These are phyloP conservation scores for Psococerastis gibbosa DNA, from an alignment of 2,888 invertebrate species.

Conservation along the genomic window DNA sequence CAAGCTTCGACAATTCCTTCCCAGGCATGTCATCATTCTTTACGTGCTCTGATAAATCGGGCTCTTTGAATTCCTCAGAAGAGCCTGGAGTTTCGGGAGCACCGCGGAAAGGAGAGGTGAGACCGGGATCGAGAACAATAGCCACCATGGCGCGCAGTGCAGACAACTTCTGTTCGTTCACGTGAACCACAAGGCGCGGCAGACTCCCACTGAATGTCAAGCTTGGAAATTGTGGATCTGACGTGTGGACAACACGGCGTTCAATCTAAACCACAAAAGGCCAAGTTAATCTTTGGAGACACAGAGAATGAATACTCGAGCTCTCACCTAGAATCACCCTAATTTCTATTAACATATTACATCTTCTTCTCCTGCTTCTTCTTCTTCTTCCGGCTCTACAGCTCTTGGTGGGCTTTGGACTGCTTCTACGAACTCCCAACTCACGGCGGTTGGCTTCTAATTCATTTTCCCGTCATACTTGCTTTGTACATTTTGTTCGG, in stretches of 20 bases:
- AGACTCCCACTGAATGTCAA: conserved; percentile 67
- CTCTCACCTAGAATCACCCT: no score
- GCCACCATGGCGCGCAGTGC: conserved; percentile 38
- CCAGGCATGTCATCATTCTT: background rate
- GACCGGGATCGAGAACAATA: conserved; percentile 25
- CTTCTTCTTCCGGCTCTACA: no score
- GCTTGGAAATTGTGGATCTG: conserved; percentile 74
- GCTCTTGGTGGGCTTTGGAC: no score
- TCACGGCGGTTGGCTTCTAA: no score
- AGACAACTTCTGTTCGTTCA: conserved; percentile 76
- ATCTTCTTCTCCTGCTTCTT: no score
- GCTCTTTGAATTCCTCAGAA: conserved; percentile 23
- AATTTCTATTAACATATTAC: no score
- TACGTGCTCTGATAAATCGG: background rate
- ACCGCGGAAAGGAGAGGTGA: conserved; percentile 27
- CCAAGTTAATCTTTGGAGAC: background rate
- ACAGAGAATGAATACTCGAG: background rate
- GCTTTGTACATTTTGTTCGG: no score
- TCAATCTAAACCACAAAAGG: conserved; percentile 39
- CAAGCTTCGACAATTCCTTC: conserved; percentile 35
- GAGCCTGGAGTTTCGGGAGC: conserved; percentile 12
- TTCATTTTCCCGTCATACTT: no score
- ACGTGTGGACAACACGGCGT: conserved; percentile 58
- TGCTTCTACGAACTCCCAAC: no score
- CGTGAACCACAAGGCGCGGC: conserved; percentile 71